A percentile compares a stretch with the other conserved stretches of the same genome.
phyloP scores from a whole-genome alignment of 1,140 invertebrate species.

The Euschistus heros region DNA sequence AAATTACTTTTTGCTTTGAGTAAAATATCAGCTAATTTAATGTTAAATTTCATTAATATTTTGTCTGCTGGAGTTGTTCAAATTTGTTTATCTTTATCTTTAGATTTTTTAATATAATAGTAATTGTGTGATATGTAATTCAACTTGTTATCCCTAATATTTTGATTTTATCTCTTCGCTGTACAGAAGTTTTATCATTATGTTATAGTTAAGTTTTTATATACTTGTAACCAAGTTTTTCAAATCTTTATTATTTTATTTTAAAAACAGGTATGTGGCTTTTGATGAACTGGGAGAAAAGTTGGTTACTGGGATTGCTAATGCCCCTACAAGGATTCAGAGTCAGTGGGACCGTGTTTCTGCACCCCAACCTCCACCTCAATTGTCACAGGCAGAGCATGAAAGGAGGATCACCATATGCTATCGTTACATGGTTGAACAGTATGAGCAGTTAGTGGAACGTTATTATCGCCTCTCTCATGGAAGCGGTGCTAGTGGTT shows the following conservation, averaged over 20 bases:
- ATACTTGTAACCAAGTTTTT: too few relatives aligned
- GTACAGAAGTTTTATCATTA: too few relatives aligned
- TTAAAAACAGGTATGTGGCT: conserved; percentile 57
- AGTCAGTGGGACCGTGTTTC: conserved; percentile 43
- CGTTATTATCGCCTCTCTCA: conserved; percentile 40
- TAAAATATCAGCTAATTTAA: too few relatives aligned
- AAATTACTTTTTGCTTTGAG: too few relatives aligned
- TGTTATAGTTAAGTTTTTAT: too few relatives aligned
- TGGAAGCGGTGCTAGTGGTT: background rate
- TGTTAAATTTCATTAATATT: too few relatives aligned
- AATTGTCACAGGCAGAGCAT: conserved; percentile 31
- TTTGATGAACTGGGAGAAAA: conserved; percentile 74
- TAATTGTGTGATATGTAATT: too few relatives aligned
- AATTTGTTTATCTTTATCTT: too few relatives aligned
- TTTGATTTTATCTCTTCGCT: too few relatives aligned
- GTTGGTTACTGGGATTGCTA: conserved; percentile 75
- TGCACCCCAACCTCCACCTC: conserved; percentile 21
- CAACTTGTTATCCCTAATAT: too few relatives aligned
- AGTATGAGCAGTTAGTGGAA: conserved; percentile 41
- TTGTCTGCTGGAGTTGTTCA: too few relatives aligned
- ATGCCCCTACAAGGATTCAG: conserved; percentile 38
- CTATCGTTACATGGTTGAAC: conserved; percentile 40
- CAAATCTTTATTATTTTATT: conserved; percentile 3
- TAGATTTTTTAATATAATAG: too few relatives aligned
- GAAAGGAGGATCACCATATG: conserved; percentile 37